A percentile compares a stretch with the other conserved stretches of the same genome.
Evolutionary conservation across 2,888 invertebrate species (phyloP).

Genomic region (Volucella inflata): DNA sequence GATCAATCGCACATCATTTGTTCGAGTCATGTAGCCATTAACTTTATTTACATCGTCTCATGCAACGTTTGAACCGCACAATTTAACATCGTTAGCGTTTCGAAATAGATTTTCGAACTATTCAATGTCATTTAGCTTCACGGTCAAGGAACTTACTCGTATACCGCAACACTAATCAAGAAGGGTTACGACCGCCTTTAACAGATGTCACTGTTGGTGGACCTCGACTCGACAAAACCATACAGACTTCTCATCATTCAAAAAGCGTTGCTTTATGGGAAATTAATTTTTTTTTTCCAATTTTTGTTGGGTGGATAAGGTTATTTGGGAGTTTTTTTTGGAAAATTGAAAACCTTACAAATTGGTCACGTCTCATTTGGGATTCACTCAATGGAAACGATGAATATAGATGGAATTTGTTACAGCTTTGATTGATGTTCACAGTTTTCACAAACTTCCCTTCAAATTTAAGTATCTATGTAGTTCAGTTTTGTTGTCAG

Average conservation of each 20-base stretch:
- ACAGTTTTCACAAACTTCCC: background rate
- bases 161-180: slow-evolving; percentile 15
- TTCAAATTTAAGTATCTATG: too few relatives aligned
- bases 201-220: background rate
- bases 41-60: background rate
- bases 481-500: too few relatives aligned
- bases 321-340: too few relatives aligned
- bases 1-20: slow-evolving; percentile 23
- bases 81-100: slow-evolving; percentile 25
- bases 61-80: slow-evolving; percentile 32
- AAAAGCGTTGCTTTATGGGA: too few relatives aligned
- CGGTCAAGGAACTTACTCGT: slow-evolving; percentile 55
- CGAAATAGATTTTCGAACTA: slow-evolving; percentile 29
- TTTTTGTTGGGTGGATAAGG: too few relatives aligned
- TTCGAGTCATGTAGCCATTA: slow-evolving; percentile 1
- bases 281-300: too few relatives aligned
- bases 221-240: background rate
- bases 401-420: background rate
- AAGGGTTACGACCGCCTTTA: background rate
- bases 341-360: background rate
- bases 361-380: slow-evolving; percentile 65
- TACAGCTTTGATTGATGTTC: too few relatives aligned
- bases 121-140: slow-evolving; percentile 59
- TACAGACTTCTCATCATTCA: too few relatives aligned
- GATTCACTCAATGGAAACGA: slow-evolving; percentile 39